phyloP scores from a whole-genome alignment of 2,888 invertebrate genomes.

The Fragum whitleyi region DNA sequence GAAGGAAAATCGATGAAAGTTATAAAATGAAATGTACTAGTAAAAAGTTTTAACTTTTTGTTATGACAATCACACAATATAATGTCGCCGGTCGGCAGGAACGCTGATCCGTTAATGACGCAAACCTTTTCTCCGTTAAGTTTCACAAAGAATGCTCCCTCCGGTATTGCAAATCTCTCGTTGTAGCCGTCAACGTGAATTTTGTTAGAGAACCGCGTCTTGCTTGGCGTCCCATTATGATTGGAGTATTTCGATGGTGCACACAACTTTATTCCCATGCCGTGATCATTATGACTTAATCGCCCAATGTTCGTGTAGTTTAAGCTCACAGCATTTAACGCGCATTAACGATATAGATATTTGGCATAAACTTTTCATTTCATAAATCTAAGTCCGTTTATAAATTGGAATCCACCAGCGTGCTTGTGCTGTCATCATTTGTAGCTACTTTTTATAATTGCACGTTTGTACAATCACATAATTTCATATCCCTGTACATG shows the following conservation, averaged over 20 bases:
- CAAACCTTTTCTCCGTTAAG: slow-evolving; percentile 50
- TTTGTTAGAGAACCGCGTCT: background rate
- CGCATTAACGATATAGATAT: too few relatives aligned
- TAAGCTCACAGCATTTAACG: too few relatives aligned
- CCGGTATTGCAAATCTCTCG: slow-evolving; percentile 54
- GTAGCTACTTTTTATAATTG: too few relatives aligned
- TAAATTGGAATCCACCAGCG: too few relatives aligned
- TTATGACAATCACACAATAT: slow-evolving; percentile 53
- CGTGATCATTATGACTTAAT: background rate
- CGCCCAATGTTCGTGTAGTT: too few relatives aligned
- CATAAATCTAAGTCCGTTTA: too few relatives aligned
- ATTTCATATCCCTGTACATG: too few relatives aligned
- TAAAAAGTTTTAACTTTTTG: slow-evolving; percentile 57
- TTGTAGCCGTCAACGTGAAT: background rate
- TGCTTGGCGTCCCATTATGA: slow-evolving; percentile 7
- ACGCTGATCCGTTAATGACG: slow-evolving; percentile 55
- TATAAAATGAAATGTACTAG: slow-evolving; percentile 49
- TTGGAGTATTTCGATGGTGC: slow-evolving; percentile 7
- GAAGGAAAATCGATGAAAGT: slow-evolving; percentile 46
- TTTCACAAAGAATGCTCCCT: slow-evolving; percentile 54
- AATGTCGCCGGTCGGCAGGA: slow-evolving; percentile 59
- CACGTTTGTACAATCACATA: background rate
- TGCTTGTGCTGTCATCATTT: too few relatives aligned
- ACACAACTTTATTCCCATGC: slow-evolving; percentile 11
- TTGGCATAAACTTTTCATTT: too few relatives aligned